phyloP scores from a whole-genome alignment of 2,113 vertebrate genomes.

The Leptocoma aspasia region DNA sequence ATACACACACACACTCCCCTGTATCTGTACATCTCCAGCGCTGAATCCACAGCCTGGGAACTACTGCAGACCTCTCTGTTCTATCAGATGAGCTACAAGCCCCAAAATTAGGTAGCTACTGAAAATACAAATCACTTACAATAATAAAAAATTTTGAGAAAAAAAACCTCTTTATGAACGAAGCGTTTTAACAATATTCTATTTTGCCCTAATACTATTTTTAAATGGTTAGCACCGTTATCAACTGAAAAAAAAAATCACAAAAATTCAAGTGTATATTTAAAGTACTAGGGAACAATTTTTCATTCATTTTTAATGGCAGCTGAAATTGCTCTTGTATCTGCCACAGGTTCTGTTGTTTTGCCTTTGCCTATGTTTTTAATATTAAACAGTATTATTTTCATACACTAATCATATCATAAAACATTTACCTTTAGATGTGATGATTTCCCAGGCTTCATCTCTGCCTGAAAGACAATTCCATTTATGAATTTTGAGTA shows the following conservation, averaged over 20 bases:
- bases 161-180: not conserved
- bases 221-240: not conserved
- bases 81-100: not conserved
- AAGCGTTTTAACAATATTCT: not conserved
- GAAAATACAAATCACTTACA: not conserved
- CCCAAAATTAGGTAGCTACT: not conserved
- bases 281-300: not conserved
- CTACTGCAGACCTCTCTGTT: rapidly evolving
- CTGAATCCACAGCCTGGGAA: not conserved
- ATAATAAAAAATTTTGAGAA: not conserved
- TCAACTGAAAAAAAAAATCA: not conserved
- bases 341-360: not conserved
- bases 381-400: not conserved
- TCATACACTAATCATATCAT: not conserved
- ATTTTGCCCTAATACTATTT: not conserved
- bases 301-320: not conserved
- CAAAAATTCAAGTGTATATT: not conserved
- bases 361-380: not conserved
- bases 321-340: not conserved
- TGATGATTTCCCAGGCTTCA: slow-evolving; percentile 33
- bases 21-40: not conserved
- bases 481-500: slow-evolving; percentile 16
- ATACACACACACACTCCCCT: rapidly evolving
- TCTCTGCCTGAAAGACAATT: slow-evolving; percentile 62
- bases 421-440: slow-evolving; percentile 48